Conservation (phyloP, 2,888 invertebrate genomes). For the Eretmocerus hayati region DNA sequence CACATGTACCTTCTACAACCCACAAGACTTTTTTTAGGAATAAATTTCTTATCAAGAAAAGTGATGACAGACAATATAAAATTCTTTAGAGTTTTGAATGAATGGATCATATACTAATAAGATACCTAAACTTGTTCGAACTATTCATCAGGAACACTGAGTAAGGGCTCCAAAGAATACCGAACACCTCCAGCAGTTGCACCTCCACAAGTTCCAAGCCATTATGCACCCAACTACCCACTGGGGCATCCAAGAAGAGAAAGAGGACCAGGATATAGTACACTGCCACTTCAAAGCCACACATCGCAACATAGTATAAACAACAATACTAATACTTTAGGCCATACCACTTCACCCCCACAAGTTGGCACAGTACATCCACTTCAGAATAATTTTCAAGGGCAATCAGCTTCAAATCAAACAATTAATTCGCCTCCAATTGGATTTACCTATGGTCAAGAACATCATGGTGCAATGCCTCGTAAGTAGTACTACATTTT, state of each 20-base stretch:
- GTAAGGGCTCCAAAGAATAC: conserved; percentile 75
- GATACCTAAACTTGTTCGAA: too few species aligned
- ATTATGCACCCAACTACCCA: conserved; percentile 93
- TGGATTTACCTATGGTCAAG: too few species aligned
- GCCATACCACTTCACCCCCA: conserved; percentile 49
- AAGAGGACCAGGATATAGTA: conserved; percentile 77
- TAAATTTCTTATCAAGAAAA: too few species aligned
- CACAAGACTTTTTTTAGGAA: background rate
- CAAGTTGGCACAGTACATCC: conserved; percentile 86
- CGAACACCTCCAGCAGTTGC: conserved; percentile 94
- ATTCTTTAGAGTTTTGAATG: too few species aligned
- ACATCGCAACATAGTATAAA: conserved; percentile 28
- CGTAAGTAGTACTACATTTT: too few species aligned
- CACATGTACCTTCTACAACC: conserved; percentile 1
- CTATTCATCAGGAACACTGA: conserved; percentile 51
- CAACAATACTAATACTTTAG: conserved; percentile 14
- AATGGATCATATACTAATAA: too few species aligned
- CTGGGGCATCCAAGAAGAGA: conserved; percentile 68
- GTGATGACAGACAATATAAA: too few species aligned
- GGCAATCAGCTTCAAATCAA: too few species aligned
- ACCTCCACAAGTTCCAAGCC: conserved; percentile 93
- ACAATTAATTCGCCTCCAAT: too few species aligned
- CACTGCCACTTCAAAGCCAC: conserved; percentile 61
- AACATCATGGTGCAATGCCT: too few species aligned
- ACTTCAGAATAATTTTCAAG: conserved; percentile 59